A percentile compares a stretch with the other conserved stretches of the same genome.
Conservation (phyloP, 2,113 vertebrate species). For the Lamprotornis superbus region DNA sequence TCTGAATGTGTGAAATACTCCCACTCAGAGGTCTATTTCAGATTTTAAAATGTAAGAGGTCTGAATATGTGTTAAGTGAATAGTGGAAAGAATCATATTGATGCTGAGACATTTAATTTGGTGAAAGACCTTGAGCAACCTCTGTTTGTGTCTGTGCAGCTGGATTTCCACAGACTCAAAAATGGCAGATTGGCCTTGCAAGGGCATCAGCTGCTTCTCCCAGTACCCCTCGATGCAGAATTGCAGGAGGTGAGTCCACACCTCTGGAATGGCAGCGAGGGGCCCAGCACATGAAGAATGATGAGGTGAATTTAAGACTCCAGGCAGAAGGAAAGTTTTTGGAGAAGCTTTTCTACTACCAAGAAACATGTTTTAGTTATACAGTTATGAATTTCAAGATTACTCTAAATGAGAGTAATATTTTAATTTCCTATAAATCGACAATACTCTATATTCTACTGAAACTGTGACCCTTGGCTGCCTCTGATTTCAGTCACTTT, state of each 20-base stretch:
- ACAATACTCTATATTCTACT: neutral
- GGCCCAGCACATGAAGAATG: fast-evolving
- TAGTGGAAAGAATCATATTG: neutral
- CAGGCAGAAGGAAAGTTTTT: neutral
- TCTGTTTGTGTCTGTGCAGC: neutral
- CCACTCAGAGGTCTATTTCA: neutral
- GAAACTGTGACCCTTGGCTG: neutral
- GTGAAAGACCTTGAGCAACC: neutral
- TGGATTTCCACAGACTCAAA: neutral
- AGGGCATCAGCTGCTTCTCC: neutral
- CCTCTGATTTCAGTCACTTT: neutral
- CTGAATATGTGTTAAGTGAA: neutral
- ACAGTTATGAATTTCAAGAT: neutral
- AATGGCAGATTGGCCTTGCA: neutral
- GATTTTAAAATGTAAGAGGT: neutral
- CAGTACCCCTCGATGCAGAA: neutral
- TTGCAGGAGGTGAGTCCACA: fast-evolving
- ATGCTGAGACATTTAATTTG: neutral
- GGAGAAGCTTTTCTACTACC: neutral
- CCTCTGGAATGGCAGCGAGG: fast-evolving
- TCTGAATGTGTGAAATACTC: neutral
- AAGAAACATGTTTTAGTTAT: neutral
- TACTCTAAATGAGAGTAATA: neutral
- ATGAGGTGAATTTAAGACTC: neutral
- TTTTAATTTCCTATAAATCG: neutral